phyloP scores from a whole-genome alignment of 2,797 vertebrate genomes.

The Halcyon leucocephala region DNA sequence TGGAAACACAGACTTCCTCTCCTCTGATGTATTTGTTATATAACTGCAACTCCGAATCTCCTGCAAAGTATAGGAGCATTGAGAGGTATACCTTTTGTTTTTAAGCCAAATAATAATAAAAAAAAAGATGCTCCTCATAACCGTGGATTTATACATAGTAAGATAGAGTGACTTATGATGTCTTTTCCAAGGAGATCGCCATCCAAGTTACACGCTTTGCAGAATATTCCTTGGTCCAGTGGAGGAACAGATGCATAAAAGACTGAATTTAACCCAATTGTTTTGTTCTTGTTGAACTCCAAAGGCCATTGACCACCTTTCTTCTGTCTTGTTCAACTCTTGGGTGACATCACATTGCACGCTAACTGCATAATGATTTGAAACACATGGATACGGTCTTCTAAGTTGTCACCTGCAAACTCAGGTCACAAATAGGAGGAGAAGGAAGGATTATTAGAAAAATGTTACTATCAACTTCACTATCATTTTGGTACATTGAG shows the following conservation, averaged over 20 bases:
- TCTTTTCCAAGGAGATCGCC: neutral
- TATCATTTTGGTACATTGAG: neutral
- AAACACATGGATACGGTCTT: neutral
- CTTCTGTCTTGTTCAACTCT: neutral
- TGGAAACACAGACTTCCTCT: neutral
- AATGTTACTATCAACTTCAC: neutral
- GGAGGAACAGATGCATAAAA: neutral
- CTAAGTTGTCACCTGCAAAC: neutral
- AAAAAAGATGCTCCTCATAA: neutral
- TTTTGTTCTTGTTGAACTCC: neutral
- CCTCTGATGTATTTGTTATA: neutral
- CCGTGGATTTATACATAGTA: neutral
- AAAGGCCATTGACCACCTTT: neutral
- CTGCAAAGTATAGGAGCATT: neutral
- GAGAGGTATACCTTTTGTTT: neutral
- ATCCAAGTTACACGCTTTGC: rapidly evolving
- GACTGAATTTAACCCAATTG: neutral
- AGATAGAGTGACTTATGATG: neutral
- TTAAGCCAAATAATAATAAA: neutral
- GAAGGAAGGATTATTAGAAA: neutral
- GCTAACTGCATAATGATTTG: neutral
- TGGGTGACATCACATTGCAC: neutral
- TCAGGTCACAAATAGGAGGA: neutral
- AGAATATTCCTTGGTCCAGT: neutral
- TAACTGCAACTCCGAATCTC: neutral